Conservation (phyloP, 2,888 invertebrate species). For the Cataglyphis altisquamis region DNA sequence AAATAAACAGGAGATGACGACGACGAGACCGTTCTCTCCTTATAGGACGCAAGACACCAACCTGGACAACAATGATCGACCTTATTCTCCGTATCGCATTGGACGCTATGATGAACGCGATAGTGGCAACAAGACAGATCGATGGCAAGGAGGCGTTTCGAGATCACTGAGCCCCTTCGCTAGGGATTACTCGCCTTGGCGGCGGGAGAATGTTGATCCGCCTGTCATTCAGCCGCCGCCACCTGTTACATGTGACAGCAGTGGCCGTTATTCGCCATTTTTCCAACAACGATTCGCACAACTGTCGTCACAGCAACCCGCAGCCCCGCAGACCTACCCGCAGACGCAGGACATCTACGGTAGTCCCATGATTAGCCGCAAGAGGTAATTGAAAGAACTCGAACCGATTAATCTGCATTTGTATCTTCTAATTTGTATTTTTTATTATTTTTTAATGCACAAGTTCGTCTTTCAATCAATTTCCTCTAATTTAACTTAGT, state of each 20-base stretch:
- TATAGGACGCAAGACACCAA: constrained; percentile 76
- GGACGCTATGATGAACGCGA: constrained; percentile 78
- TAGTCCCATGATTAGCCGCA: constrained; percentile 85
- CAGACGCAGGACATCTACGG: constrained; percentile 83
- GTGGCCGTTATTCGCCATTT: constrained; percentile 81
- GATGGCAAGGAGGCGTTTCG: constrained; percentile 79
- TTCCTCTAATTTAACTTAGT: not conserved
- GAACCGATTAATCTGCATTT: not conserved
- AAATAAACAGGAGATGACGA: constrained; percentile 63
- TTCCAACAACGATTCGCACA: constrained; percentile 81
- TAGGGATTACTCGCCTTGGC: constrained; percentile 85
- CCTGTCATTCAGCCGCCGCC: constrained; percentile 81
- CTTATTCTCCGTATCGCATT: constrained; percentile 81
- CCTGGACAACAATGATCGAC: constrained; percentile 73
- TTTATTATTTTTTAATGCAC: constrained; percentile 5
- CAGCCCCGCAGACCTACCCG: constrained; percentile 81
- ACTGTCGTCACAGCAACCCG: constrained; percentile 70
- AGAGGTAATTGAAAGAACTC: constrained; percentile 77
- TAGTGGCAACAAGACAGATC: constrained; percentile 74
- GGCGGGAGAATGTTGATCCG: constrained; percentile 85
- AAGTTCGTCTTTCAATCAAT: not conserved
- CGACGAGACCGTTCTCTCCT: constrained; percentile 73
- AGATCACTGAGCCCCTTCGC: constrained; percentile 84
- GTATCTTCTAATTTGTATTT: not conserved
- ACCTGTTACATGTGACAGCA: constrained; percentile 73